A percentile compares a stretch with the other conserved stretches of the same genome.
phyloP scores from a whole-genome alignment of 1,140 invertebrate genomes.

The Bursaphelenchus mucronatus region DNA sequence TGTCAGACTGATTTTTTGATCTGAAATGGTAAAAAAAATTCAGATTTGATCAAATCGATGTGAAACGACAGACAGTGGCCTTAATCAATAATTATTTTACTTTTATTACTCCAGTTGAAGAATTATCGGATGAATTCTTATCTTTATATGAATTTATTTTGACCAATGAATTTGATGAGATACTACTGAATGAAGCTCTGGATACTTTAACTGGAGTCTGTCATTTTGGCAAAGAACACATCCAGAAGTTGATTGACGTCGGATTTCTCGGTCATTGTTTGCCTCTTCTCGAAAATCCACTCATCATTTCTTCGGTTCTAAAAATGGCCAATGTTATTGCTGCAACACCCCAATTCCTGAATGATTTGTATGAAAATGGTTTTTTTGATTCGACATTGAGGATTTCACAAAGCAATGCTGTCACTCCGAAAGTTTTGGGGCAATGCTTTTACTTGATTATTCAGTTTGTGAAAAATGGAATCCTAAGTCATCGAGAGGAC shows the following conservation, averaged over 20 bases:
- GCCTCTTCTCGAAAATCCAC: not conserved
- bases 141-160: not conserved
- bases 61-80: not conserved
- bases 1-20: not conserved
- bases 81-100: not conserved
- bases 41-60: not conserved
- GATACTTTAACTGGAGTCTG: not conserved
- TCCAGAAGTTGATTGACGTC: not conserved
- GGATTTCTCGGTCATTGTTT: not conserved
- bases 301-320: not conserved
- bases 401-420: not conserved
- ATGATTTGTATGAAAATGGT: not conserved
- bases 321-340: not conserved
- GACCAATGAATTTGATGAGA: not conserved
- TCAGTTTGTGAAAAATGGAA: constrained; percentile 1
- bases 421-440: not conserved
- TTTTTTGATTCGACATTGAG: not conserved
- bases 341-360: too few species aligned
- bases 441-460: not conserved
- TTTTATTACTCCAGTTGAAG: not conserved
- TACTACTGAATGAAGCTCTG: not conserved
- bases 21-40: not conserved
- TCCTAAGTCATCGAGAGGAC: not conserved
- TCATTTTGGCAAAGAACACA: not conserved
- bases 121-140: not conserved